These are phyloP conservation scores for Rhyacophila evoluta DNA, from an alignment of 2,888 invertebrate species.

Conservation along the genomic window DNA sequence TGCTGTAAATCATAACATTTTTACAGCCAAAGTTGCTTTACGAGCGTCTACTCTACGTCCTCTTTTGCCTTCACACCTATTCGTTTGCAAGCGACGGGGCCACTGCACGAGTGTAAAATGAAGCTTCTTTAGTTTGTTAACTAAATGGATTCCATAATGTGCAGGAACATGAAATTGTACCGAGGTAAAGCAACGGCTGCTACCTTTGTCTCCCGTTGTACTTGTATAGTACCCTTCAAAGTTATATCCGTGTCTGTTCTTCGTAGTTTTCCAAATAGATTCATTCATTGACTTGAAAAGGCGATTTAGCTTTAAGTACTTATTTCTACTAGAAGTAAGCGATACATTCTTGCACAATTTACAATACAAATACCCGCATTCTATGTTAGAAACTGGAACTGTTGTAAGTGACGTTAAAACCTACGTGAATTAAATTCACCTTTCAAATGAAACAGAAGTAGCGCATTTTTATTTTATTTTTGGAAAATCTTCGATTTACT, in stretches of 20 bases:
- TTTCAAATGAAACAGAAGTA: too few relatives aligned
- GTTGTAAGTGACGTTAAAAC: too few relatives aligned
- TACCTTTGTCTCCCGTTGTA: neutral
- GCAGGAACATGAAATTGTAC: neutral
- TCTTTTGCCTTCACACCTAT: neutral
- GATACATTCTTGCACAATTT: too few relatives aligned
- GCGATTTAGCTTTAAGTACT: neutral
- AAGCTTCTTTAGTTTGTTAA: neutral
- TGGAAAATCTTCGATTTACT: too few relatives aligned
- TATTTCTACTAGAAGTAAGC: neutral
- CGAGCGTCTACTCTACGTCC: neutral
- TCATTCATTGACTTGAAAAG: neutral
- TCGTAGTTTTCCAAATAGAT: neutral
- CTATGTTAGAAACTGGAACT: too few relatives aligned
- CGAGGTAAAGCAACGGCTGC: neutral
- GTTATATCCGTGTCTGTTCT: neutral
- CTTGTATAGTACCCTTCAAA: neutral
- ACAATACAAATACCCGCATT: too few relatives aligned
- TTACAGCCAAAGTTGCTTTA: constrained; percentile 10
- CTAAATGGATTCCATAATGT: constrained; percentile 25
- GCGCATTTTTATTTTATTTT: too few relatives aligned
- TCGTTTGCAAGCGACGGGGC: neutral
- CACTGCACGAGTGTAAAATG: neutral
- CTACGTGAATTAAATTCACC: too few relatives aligned
- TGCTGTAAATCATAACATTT: constrained; percentile 22